Evolutionary conservation across 2,797 vertebrate genomes (phyloP).

Genomic region (Clamator glandarius): DNA sequence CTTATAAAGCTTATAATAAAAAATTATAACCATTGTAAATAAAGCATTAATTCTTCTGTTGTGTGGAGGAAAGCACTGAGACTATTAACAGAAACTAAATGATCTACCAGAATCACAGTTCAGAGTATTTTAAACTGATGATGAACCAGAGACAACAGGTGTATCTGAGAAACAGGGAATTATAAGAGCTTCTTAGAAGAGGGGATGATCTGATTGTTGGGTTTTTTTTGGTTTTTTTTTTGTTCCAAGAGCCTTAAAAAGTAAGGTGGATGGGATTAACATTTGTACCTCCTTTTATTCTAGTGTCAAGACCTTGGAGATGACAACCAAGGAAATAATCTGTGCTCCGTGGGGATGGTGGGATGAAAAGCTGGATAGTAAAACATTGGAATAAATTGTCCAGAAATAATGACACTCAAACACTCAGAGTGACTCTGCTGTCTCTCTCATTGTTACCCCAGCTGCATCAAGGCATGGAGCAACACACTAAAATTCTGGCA

Average conservation of each 20-base stretch:
- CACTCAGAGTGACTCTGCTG: accelerated
- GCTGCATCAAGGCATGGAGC: accelerated
- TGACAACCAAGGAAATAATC: neutral
- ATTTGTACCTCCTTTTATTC: neutral
- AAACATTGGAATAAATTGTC: neutral
- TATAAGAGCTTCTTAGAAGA: neutral
- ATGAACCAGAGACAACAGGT: neutral
- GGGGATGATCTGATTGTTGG: neutral
- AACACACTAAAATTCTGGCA: neutral
- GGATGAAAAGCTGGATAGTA: neutral
- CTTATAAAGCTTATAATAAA: neutral
- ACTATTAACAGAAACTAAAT: neutral
- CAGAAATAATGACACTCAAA: neutral
- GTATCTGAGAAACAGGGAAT: neutral
- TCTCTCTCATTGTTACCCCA: neutral
- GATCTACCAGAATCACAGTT: neutral
- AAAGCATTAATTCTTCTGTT: neutral
- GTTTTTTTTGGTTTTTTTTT: neutral
- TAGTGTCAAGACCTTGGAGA: neutral
- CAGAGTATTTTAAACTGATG: neutral
- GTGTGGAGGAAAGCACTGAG: neutral
- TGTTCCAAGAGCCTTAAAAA: neutral
- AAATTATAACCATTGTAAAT: neutral
- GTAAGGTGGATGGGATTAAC: neutral
- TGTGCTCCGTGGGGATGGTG: too few relatives aligned